Conservation (phyloP, 2,888 invertebrate species). For the Ischnura elegans region DNA sequence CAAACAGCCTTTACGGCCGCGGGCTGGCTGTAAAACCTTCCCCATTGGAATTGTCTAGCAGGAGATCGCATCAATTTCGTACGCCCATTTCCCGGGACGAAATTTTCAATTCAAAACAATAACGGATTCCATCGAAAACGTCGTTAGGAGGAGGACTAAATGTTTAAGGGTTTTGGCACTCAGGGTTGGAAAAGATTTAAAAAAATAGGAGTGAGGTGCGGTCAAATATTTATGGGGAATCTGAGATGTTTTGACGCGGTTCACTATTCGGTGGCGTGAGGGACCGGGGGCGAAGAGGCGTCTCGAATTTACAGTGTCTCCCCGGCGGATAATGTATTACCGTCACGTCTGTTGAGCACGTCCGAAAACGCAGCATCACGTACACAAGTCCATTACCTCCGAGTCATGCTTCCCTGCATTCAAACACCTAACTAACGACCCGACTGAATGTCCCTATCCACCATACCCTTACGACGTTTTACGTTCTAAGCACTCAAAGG, state of each 20-base stretch:
- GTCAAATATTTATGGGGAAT: conserved; percentile 26
- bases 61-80: background rate
- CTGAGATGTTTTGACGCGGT: conserved; percentile 23
- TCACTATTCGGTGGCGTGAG: background rate
- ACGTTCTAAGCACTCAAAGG: conserved; percentile 28
- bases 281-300: background rate
- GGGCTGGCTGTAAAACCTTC: background rate
- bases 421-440: conserved; percentile 52
- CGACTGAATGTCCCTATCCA: conserved; percentile 31
- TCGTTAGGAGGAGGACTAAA: background rate
- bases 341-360: conserved; percentile 42
- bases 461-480: conserved; percentile 22
- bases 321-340: conserved; percentile 25
- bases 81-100: background rate
- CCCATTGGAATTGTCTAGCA: background rate
- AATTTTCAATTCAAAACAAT: conserved; percentile 13
- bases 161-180: background rate
- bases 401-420: conserved; percentile 40
- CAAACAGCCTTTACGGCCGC: background rate
- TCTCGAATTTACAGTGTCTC: conserved; percentile 42
- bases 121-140: background rate
- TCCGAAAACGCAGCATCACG: conserved; percentile 51
- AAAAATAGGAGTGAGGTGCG: background rate
- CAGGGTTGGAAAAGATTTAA: background rate
- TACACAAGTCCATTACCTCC: conserved; percentile 46